Percentiles rank a stretch among this genome's conserved stretches.
These are phyloP conservation scores for Neoarius graeffei DNA, from an alignment of 2,113 vertebrate genomes.

Conservation along the genomic window DNA sequence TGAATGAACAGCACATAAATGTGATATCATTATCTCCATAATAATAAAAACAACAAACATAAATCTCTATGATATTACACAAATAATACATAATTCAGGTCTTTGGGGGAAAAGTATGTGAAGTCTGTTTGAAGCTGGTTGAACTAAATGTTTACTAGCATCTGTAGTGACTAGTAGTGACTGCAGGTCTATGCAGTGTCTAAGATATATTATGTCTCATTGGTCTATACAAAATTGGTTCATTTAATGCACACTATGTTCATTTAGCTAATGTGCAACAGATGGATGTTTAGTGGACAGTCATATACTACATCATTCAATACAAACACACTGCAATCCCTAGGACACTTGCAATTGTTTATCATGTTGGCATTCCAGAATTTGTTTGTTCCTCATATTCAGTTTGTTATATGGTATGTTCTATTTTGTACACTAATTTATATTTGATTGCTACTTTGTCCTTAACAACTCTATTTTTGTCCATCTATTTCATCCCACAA, in stretches of 20 bases:
- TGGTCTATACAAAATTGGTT: neutral
- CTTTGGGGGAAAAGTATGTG: neutral
- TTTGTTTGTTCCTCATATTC: neutral
- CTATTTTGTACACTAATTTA: neutral
- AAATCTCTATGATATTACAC: neutral
- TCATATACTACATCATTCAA: neutral
- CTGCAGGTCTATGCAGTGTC: neutral
- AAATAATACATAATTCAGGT: neutral
- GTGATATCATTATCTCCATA: neutral
- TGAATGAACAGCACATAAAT: neutral
- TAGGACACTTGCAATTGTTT: neutral
- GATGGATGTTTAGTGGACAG: neutral
- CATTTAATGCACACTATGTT: neutral
- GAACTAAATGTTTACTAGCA: neutral
- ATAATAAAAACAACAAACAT: neutral
- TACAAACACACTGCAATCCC: neutral
- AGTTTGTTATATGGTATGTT: neutral
- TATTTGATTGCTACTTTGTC: constrained; percentile 12
- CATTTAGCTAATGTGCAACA: neutral
- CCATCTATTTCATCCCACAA: neutral
- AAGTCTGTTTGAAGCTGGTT: neutral
- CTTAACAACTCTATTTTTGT: neutral
- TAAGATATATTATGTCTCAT: neutral
- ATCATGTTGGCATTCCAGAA: neutral
- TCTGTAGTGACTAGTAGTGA: too few relatives aligned